Conservation (phyloP, 2,797 vertebrate genomes). For the Loris lydekkerianus region DNA sequence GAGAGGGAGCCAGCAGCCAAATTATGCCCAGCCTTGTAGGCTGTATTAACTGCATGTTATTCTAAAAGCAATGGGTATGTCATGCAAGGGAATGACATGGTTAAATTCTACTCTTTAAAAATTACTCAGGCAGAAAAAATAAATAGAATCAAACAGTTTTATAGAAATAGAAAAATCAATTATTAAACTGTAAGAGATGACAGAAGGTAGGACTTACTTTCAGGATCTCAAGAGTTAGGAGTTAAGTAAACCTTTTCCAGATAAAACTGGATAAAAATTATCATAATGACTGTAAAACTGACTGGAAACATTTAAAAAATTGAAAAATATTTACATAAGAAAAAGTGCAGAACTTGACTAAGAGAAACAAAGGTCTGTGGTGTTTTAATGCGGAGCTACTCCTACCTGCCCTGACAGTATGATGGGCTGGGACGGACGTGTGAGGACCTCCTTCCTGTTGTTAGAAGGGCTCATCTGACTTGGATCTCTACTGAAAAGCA, state of each 20-base stretch:
- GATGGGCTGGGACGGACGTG: rapidly evolving
- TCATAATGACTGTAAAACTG: background rate
- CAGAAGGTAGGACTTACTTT: background rate
- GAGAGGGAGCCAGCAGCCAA: background rate
- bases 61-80: background rate
- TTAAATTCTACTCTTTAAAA: background rate
- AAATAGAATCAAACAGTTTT: background rate
- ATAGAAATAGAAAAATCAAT: background rate
- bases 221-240: background rate
- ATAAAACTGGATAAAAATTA: background rate
- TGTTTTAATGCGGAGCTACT: background rate
- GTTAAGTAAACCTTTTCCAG: background rate
- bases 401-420: background rate
- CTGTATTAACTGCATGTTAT: background rate
- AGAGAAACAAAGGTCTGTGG: background rate
- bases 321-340: background rate
- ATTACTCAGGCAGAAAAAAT: background rate
- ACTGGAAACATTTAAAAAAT: background rate
- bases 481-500: background rate
- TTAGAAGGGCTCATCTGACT: background rate
- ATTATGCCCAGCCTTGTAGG: background rate
- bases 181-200: background rate
- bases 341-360: background rate
- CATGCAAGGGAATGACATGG: background rate
- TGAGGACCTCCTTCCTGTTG: background rate